phyloP scores from a whole-genome alignment of 2,888 invertebrate genomes.

The Caenorhabditis sinica region DNA sequence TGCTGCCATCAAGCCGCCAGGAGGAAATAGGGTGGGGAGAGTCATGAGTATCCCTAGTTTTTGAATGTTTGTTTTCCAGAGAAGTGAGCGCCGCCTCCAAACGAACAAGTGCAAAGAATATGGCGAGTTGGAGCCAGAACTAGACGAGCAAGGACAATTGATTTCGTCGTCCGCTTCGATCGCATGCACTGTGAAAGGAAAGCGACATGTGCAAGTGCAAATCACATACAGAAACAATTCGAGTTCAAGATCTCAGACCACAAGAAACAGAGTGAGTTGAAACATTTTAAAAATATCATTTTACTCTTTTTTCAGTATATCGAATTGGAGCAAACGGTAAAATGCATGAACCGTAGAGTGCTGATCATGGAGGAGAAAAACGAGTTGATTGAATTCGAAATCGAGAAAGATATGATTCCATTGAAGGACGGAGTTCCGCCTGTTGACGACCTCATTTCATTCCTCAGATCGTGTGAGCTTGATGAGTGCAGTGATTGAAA shows the following conservation, averaged over 20 bases:
- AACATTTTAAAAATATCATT: not conserved
- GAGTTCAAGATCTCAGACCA: not conserved
- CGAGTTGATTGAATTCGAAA: constrained; percentile 43
- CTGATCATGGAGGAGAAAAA: constrained; percentile 47
- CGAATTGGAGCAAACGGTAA: constrained; percentile 62
- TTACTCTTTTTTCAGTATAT: constrained; percentile 47
- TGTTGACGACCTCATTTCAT: constrained; percentile 50
- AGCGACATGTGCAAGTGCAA: constrained; percentile 48
- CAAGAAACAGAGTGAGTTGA: constrained; percentile 34
- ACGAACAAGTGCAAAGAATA: constrained; percentile 50
- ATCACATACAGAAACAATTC: constrained; percentile 54
- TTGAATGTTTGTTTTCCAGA: constrained; percentile 16
- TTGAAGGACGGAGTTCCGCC: constrained; percentile 37
- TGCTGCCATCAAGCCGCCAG: constrained; percentile 29
- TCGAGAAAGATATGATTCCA: constrained; percentile 53
- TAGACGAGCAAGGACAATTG: constrained; percentile 30
- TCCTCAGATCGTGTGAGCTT: constrained; percentile 4
- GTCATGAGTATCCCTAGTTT: not conserved
- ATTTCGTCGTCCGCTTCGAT: constrained; percentile 46
- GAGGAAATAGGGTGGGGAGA: constrained; percentile 16
- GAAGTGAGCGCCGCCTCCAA: constrained; percentile 17
- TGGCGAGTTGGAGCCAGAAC: constrained; percentile 44
- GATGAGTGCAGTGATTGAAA: constrained; percentile 23
- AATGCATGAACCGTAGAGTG: constrained; percentile 60
- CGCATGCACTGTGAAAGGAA: constrained; percentile 41